phyloP scores from a whole-genome alignment of 1,140 invertebrate genomes.

The Bombus ignitus region DNA sequence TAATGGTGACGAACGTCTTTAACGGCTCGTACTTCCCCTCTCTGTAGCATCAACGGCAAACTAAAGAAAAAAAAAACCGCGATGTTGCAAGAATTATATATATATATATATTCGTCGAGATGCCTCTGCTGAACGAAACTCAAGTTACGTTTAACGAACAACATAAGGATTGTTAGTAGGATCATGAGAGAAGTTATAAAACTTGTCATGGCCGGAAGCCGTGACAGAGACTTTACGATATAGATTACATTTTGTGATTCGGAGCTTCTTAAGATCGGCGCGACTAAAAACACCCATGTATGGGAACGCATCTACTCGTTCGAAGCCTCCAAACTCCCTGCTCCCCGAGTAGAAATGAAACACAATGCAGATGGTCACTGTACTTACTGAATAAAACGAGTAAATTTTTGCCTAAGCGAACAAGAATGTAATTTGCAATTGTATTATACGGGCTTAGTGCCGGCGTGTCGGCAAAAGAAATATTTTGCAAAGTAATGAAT shows the following conservation, averaged over 20 bases:
- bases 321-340: not conserved
- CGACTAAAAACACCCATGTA: conserved; percentile 1
- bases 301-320: conserved; percentile 1
- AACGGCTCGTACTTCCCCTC: conserved; percentile 25
- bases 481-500: conserved; percentile 78
- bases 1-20: not conserved
- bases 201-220: conserved; percentile 9
- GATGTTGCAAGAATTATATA: conserved; percentile 29
- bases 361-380: conserved; percentile 62
- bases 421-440: conserved; percentile 69
- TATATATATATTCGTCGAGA: conserved; percentile 43
- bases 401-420: conserved; percentile 66
- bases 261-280: conserved; percentile 15
- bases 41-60: not conserved
- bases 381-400: conserved; percentile 62
- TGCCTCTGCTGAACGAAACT: not conserved
- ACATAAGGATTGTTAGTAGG: conserved; percentile 11
- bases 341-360: conserved; percentile 6
- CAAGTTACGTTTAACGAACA: conserved; percentile 1
- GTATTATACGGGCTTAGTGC: conserved; percentile 76
- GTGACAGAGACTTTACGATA: conserved; percentile 9
- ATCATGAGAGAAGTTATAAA: not conserved
- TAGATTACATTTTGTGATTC: conserved; percentile 25
- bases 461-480: conserved; percentile 72
- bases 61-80: conserved; percentile 1